Conservation (phyloP, 1,140 invertebrate species). For the Bombus vancouverensis region DNA sequence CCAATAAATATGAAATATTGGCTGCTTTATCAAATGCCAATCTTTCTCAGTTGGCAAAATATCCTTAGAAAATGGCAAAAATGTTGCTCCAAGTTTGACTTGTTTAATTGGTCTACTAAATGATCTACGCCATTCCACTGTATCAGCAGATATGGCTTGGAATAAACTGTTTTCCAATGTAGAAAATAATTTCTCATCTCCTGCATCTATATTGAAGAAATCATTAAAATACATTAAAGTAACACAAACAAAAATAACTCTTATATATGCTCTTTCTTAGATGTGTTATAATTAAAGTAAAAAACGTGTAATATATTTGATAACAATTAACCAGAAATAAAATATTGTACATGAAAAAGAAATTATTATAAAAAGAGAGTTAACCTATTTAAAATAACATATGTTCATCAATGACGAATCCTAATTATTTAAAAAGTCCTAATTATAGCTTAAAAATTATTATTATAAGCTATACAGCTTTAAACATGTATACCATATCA, state of each 20-base stretch:
- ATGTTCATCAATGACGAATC: constrained; percentile 35
- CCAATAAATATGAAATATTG: constrained; percentile 97
- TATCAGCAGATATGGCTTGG: constrained; percentile 91
- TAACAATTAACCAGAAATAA: neutral
- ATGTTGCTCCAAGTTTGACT: constrained; percentile 92
- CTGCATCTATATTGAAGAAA: constrained; percentile 87
- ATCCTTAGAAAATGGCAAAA: constrained; percentile 90
- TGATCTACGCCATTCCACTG: constrained; percentile 94
- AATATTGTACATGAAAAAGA: neutral
- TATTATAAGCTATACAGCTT: neutral
- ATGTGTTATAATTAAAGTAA: neutral
- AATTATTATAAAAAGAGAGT: neutral
- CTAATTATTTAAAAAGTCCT: neutral
- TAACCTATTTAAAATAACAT: constrained; percentile 57
- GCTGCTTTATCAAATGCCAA: constrained; percentile 91
- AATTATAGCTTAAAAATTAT: neutral
- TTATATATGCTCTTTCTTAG: neutral
- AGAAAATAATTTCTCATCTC: constrained; percentile 93
- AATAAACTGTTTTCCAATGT: constrained; percentile 90
- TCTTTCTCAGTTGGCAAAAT: constrained; percentile 88
- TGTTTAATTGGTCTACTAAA: constrained; percentile 90
- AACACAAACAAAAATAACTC: constrained; percentile 45
- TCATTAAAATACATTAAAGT: constrained; percentile 29
- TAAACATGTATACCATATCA: neutral
- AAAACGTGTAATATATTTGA: neutral